Evolutionary conservation across 2,113 vertebrate species (phyloP), one percentile per base, ranked within the genome.

Genomic region (Pyxicephalus adspersus): DNA sequence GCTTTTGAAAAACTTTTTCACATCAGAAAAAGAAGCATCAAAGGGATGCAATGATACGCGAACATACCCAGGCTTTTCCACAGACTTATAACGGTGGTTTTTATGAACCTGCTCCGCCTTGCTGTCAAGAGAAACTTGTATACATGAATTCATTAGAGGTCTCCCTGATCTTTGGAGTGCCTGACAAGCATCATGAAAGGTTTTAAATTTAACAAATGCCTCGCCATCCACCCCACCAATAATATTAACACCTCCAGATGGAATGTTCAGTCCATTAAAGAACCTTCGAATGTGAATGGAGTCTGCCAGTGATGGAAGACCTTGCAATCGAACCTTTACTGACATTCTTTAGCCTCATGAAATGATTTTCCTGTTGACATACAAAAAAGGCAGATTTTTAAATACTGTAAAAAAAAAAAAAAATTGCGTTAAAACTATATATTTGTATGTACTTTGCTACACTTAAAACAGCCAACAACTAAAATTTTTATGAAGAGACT

Each of bases 301-400:
- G 90, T 95, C 95, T 87, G 98, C 98, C 87, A 94, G 90, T 93
- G 95, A 86, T 92, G 92, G 95, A 92, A 99, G 95, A 91, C 98
- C 96, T 95, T 95, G 96, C 94, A 99, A 97, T 94, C 97, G 97
- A 95, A 99, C 98, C 94, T 98, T 96, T 96, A 98, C 95, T 87
- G 94, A 95, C 98, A 99, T 94, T 91, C 90, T 92, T 91, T 92
- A 88, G 90, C 88, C 92, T 91, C 89, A 89, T 89, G 92, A 91
- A 91, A 94, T 90, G 88, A 90, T 91, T 22, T 66, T 93, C 94
- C 93, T 94, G 93, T 89, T 92, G 91, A 92, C 5, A 57, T 34
- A 78, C 19, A 66, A 66, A 65, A 67, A 18, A 7, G 1, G 38
- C 38, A 60, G 9, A 73, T 23, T 65, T 13, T 38, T 45, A 4